phyloP scores from a whole-genome alignment of 2,113 vertebrate genomes.

The Lota lota region DNA sequence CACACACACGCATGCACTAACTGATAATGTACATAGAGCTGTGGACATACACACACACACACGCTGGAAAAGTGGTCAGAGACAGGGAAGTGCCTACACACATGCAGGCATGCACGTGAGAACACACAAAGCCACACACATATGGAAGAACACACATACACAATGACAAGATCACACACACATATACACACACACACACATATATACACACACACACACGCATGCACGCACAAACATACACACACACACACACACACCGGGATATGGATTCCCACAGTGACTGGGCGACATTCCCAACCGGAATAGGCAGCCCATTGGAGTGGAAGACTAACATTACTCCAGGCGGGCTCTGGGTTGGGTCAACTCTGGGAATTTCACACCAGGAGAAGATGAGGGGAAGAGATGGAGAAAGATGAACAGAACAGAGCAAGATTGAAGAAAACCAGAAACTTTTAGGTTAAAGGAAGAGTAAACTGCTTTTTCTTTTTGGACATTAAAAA shows the following conservation, averaged over 20 bases:
- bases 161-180: conserved; percentile 2
- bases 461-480: not conserved
- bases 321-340: conserved; percentile 80
- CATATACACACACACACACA: conserved; percentile 36
- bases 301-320: conserved; percentile 73
- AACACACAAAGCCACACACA: conserved; percentile 25
- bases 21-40: not conserved
- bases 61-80: conserved; percentile 2
- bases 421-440: conserved; percentile 17
- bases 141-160: conserved; percentile 1
- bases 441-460: not conserved
- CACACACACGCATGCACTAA: conserved; percentile 12
- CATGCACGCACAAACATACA: conserved; percentile 29
- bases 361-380: conserved; percentile 71
- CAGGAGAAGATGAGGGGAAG: conserved; percentile 45
- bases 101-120: conserved; percentile 15
- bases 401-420: conserved; percentile 21
- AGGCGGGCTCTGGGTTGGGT: conserved; percentile 72
- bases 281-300: conserved; percentile 69
- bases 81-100: conserved; percentile 3
- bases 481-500: no score
- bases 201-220: conserved; percentile 6
- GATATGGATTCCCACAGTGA: conserved; percentile 67
- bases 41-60: not conserved
- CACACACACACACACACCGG: conserved; percentile 37